Percentiles rank a stretch among this genome's conserved stretches.
Conservation (phyloP, 2,113 vertebrate species). For the Heterocephalus glaber region DNA sequence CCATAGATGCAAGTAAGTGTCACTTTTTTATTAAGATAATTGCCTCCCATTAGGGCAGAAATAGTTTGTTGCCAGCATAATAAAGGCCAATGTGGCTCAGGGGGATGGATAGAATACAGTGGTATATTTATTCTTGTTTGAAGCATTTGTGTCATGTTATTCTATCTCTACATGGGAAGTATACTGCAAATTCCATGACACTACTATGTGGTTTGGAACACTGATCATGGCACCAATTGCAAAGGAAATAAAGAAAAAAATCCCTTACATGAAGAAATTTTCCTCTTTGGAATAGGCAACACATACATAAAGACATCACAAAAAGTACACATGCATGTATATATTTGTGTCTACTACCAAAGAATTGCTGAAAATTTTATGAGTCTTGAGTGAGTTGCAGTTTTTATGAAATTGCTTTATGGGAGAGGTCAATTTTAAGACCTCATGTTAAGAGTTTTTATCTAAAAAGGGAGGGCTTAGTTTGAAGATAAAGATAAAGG, state of each 20-base stretch:
- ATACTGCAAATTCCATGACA: neutral
- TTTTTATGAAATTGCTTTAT: conserved; percentile 12
- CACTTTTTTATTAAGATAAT: conserved; percentile 2
- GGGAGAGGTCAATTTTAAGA: conserved; percentile 14
- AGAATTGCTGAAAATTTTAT: conserved; percentile 12
- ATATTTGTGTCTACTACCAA: neutral
- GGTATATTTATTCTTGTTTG: neutral
- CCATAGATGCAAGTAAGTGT: neutral
- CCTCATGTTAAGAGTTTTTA: neutral
- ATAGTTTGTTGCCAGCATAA: neutral
- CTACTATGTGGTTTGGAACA: neutral
- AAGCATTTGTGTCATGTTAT: neutral
- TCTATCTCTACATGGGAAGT: neutral
- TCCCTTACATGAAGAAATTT: neutral
- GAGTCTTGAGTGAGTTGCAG: neutral
- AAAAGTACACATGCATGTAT: neutral
- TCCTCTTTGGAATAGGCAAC: neutral
- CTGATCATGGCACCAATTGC: neutral
- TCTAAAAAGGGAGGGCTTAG: neutral
- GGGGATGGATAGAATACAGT: neutral
- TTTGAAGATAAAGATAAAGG: neutral
- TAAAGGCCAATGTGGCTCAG: neutral
- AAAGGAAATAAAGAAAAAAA: neutral
- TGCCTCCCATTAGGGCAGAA: neutral
- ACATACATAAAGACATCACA: neutral